Evolutionary conservation across 2,888 invertebrate species (phyloP).

Genomic region (Diabrotica balteata): DNA sequence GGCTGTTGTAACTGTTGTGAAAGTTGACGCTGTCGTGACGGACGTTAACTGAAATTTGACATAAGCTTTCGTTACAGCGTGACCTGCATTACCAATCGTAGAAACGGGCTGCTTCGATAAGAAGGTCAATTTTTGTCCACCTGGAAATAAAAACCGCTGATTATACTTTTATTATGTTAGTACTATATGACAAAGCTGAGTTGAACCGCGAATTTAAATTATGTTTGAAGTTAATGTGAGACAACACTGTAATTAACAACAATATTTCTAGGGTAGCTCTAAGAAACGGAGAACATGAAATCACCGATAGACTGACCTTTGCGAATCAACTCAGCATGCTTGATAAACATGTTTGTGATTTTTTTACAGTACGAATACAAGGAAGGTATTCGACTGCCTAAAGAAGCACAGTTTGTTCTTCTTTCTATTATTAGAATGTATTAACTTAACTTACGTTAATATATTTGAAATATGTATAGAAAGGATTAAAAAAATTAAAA

Average conservation of each 20-base stretch:
- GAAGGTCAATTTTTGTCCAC: conserved; percentile 66
- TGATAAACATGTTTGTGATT: conserved; percentile 32
- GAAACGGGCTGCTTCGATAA: conserved; percentile 63
- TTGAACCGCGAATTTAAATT: too few relatives aligned
- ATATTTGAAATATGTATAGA: conserved; percentile 31
- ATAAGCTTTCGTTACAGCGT: conserved; percentile 55
- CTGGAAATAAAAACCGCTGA: conserved; percentile 45
- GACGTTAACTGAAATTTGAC: conserved; percentile 59
- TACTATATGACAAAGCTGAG: too few relatives aligned
- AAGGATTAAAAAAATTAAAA: conserved; percentile 23
- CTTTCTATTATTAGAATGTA: conserved; percentile 34
- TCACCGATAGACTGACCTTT: too few relatives aligned
- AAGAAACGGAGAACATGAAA: too few relatives aligned
- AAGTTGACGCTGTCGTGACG: conserved; percentile 49
- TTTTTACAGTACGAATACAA: conserved; percentile 33
- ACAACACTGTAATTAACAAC: too few relatives aligned
- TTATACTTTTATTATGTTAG: too few relatives aligned
- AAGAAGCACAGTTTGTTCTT: conserved; percentile 29
- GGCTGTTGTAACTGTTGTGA: conserved; percentile 47
- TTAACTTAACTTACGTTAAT: conserved; percentile 24
- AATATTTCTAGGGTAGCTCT: too few relatives aligned
- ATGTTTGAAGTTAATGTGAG: too few relatives aligned
- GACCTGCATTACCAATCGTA: conserved; percentile 53
- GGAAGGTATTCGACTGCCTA: conserved; percentile 18
- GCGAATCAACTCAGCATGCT: too few relatives aligned